phyloP scores from a whole-genome alignment of 2,113 vertebrate genomes.

The Aviceda subcristata region DNA sequence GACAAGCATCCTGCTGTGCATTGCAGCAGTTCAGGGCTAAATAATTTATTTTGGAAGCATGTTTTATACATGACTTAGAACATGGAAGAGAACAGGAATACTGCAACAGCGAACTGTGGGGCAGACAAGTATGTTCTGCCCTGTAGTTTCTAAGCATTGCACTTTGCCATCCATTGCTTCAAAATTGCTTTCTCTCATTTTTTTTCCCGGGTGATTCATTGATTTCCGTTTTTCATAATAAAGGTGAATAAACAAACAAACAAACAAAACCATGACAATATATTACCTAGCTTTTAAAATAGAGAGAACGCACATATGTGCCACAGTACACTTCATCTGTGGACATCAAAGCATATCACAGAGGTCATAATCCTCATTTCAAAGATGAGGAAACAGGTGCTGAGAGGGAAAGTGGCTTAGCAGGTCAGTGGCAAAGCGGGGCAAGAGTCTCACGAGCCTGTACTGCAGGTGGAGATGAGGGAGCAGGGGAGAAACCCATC shows the following conservation, averaged over 20 bases:
- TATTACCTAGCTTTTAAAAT: neutral
- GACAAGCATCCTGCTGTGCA: neutral
- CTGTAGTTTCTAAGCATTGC: neutral
- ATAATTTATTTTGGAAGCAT: neutral
- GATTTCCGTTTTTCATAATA: conserved; percentile 4
- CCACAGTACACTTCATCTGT: neutral
- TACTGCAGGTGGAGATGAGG: neutral
- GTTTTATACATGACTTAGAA: neutral
- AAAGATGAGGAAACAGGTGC: conserved; percentile 7
- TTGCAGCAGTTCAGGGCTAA: neutral
- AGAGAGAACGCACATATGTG: neutral
- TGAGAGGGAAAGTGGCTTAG: conserved; percentile 20
- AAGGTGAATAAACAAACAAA: neutral
- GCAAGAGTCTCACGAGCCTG: neutral
- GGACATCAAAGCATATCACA: conserved; percentile 10
- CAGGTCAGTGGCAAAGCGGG: neutral
- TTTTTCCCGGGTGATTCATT: neutral
- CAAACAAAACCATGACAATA: fast-evolving
- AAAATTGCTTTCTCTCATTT: neutral
- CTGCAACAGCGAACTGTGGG: neutral
- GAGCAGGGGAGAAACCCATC: neutral
- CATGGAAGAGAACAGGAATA: neutral
- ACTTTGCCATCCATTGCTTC: neutral
- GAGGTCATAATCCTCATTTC: conserved; percentile 12
- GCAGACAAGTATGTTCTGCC: neutral